Conservation (phyloP, 2,113 vertebrate species). For the Propithecus coquereli region DNA sequence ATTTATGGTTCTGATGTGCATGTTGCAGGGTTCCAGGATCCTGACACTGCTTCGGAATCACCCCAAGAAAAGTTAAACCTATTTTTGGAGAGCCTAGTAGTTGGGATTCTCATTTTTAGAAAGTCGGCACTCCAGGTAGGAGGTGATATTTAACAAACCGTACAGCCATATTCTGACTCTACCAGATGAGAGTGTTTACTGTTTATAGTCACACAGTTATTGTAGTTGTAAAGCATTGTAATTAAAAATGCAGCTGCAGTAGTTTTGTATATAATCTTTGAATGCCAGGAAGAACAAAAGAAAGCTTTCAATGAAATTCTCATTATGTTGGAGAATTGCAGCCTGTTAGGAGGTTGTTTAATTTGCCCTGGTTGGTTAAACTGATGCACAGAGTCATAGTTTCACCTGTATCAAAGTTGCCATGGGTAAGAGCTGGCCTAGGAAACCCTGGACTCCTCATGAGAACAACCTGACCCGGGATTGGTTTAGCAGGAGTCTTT, state of each 20-base stretch:
- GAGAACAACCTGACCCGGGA: background rate
- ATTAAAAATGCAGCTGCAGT: background rate
- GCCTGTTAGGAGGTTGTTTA: background rate
- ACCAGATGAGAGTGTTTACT: background rate
- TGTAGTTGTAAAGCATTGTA: background rate
- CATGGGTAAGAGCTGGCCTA: background rate
- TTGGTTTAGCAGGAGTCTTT: background rate
- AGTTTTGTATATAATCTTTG: background rate
- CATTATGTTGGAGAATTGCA: background rate
- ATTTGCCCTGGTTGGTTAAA: background rate
- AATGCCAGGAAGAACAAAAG: background rate
- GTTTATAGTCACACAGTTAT: fast-evolving
- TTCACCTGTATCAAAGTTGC: background rate
- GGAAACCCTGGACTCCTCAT: background rate
- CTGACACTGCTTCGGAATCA: background rate
- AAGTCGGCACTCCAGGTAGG: background rate
- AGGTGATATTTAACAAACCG: background rate
- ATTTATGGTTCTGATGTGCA: background rate
- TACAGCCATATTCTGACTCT: background rate
- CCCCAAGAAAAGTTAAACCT: background rate
- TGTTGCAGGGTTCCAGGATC: background rate
- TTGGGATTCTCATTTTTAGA: background rate
- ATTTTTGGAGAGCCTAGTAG: background rate
- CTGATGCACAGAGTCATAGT: fast-evolving
- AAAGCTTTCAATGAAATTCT: background rate